Evolutionary conservation across 2,888 invertebrate genomes (phyloP), one percentile per base, ranked within the genome.

Genomic region (Polietes domitor): DNA sequence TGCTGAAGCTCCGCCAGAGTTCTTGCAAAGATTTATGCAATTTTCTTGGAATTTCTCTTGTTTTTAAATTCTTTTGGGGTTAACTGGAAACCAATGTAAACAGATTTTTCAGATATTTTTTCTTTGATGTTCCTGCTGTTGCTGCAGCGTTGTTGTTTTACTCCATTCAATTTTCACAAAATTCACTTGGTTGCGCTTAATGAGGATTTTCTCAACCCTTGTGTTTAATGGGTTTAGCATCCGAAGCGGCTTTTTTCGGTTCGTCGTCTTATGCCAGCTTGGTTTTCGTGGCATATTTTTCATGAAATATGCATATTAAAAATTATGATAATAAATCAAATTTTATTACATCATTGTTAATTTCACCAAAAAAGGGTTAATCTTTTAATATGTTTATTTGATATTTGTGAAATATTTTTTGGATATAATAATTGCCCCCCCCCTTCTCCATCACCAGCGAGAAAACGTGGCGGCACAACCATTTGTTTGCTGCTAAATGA

Each of bases 241-340:
- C 58, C 26, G 15, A 24, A 12, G 19, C 17, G 5, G 7, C 5
- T 63, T 41, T 26, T 58, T 26, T 7, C 12, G 21, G 3, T 12
- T 17, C 58, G 58, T 50, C 7, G 32, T 32, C 7, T 37, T 17
- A 3, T n/a, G 6, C 15, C 43, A 19, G 43, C 24, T 19, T 58
- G 37, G 37, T 37, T 21, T 58, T 19, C 37, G 61, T 53, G 85
- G 78, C 86, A 86, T 85, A 86, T 82, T 85, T n/a, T 83, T 77
- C 53, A 2, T 85, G 74, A 88, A 89, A 88, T 87, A 86, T 87
- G 87, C 88, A 88, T 89, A 88, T 89, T 88, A 88, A 88, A 88
- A 87, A 86, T 86, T 86, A 83, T 85, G 86, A 87, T 87, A 88
- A 90, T 90, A 90, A 91, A 90, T 91, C 90, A 91, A 89, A n/a